These are phyloP conservation scores for Latrodectus geometricus DNA, from an alignment of 1,140 invertebrate genomes.

Conservation along the genomic window DNA sequence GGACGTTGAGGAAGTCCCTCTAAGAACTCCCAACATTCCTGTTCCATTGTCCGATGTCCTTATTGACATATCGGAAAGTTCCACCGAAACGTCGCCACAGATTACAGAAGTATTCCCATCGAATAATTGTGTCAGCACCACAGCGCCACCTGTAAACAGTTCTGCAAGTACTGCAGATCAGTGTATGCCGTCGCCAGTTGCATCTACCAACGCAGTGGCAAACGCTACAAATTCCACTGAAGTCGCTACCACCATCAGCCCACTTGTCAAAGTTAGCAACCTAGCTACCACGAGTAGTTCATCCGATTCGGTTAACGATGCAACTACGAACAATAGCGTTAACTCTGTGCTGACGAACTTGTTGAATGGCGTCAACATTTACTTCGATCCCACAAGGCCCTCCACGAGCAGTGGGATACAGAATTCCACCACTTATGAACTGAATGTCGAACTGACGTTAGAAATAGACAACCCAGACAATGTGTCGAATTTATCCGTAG, in stretches of 20 bases:
- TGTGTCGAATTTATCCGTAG: background rate
- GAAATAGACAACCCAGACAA: background rate
- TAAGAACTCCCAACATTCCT: background rate
- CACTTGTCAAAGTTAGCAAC: too few relatives aligned
- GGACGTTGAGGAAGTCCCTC: background rate
- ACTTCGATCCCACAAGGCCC: too few relatives aligned
- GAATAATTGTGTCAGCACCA: too few relatives aligned
- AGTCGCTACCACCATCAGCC: too few relatives aligned
- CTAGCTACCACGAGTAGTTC: too few relatives aligned
- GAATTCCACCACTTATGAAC: background rate
- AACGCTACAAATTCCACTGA: too few relatives aligned
- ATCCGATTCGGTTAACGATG: too few relatives aligned
- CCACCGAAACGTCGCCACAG: background rate
- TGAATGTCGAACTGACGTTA: background rate
- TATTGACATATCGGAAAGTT: conserved; percentile 8
- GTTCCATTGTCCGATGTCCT: background rate
- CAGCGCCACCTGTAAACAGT: too few relatives aligned
- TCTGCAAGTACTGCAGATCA: too few relatives aligned
- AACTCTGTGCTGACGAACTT: background rate
- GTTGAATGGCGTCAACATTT: background rate
- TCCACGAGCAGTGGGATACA: background rate
- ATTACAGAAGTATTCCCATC: background rate
- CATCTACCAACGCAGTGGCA: too few relatives aligned
- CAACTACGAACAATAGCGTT: too few relatives aligned
- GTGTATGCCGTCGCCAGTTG: too few relatives aligned